A percentile compares a stretch with the other conserved stretches of the same genome.
Conservation (phyloP, 92 coral and sea anemone genomes). For the Heliopora coerulea region DNA sequence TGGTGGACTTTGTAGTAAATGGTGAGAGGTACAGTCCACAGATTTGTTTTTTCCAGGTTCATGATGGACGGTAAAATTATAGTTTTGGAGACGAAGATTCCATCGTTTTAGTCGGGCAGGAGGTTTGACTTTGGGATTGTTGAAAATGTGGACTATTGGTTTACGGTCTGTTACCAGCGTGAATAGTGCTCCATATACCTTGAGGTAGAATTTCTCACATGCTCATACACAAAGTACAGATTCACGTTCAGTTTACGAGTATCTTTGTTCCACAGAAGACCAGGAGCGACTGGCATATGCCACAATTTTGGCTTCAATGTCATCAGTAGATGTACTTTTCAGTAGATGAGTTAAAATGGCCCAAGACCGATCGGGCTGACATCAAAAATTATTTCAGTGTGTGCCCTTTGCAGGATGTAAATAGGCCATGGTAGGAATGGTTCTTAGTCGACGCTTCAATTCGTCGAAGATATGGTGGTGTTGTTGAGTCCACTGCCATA, state of each 20-base stretch:
- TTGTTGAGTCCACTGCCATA: constrained; percentile 9
- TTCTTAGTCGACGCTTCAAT: constrained; percentile 26
- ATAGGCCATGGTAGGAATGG: constrained; percentile 26
- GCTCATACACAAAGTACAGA: constrained; percentile 37
- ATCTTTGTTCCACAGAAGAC: constrained; percentile 40
- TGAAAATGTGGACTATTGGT: neutral
- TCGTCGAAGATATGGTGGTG: constrained; percentile 34
- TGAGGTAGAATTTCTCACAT: constrained; percentile 33
- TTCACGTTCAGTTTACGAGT: constrained; percentile 45
- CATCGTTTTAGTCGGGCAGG: constrained; percentile 2
- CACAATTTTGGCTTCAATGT: constrained; percentile 13
- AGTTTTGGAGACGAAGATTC: neutral
- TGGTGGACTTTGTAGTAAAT: neutral
- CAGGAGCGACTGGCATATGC: constrained; percentile 39
- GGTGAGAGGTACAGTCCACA: neutral
- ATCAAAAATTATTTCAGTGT: constrained; percentile 30
- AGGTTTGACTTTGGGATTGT: neutral
- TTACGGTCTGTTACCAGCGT: neutral
- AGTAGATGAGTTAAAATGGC: constrained; percentile 28
- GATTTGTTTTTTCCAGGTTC: constrained; percentile 1
- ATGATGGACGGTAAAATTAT: neutral
- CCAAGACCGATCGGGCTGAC: constrained; percentile 42
- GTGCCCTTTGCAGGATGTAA: constrained; percentile 41
- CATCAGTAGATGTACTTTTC: constrained; percentile 14
- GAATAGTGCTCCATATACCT: neutral